Base-by-base conservation (phyloP, 2,797 vertebrate genomes). In the Microctenopoma stevenorrisi region DNA sequence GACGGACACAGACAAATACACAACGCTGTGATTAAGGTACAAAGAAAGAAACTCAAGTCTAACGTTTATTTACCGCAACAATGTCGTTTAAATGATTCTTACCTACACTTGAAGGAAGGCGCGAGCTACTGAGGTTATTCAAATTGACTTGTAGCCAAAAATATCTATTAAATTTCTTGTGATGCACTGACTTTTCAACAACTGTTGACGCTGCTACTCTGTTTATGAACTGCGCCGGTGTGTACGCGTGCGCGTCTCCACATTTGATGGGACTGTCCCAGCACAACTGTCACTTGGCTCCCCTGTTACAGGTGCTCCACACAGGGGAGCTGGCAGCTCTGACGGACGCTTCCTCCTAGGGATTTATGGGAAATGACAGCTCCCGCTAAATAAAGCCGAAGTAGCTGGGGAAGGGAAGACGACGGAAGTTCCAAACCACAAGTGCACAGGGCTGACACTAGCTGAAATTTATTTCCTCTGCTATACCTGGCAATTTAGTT, bases 311-410 rank as follows among this genome's bases (percentile, higher is more conserved):
- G 90, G 89, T 91, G 85, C 86, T 84, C 79, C 84, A 78, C 81
- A 78, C 86, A 84, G 93, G 93, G 93, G 91, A 91, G 87, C 79
- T 92, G 93, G 92, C 93, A 90, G 91, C 78, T 84, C 90, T 92
- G 92, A 95, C 86, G 92, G 92, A 90, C 86, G 90, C 87, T 91
- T 91, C 90, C 89, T 84, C 60, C 87, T 28, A 82, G 91, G 92
- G 93, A 91, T 92, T 94, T 93, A 94, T 93, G 91, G 88, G 90
- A 93, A 92, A 94, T 92, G 93, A 95, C 95, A 94, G 93, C 86
- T 91, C 87, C 90, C 85, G 88, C 92, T 91, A 93, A 94, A 94
- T 72, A 90, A 91, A 94, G 93, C 91, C 63, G 48, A 64, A 87
- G 84, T 77, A 76, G 80, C 67, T 67, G 65, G 65, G 71, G 64